phyloP scores from a whole-genome alignment of 2,113 vertebrate species.

The Callocephalon fimbriatum region DNA sequence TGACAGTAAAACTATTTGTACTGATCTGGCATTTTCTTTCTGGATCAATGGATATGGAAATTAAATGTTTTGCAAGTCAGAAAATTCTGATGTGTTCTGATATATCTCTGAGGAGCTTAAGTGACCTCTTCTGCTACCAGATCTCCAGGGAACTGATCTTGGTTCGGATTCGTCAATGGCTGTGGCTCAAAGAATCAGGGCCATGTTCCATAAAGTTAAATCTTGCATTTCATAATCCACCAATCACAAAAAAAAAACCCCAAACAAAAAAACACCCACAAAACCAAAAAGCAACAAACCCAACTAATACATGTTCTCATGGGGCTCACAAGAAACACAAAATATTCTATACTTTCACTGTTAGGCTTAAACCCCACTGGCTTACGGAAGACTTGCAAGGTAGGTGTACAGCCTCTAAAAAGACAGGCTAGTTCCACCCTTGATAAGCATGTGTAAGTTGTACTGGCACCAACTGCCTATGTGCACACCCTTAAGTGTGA shows the following conservation, averaged over 20 bases:
- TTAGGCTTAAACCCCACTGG: not conserved
- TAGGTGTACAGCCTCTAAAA: not conserved
- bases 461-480: not conserved
- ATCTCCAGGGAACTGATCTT: not conserved
- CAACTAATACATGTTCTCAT: not conserved
- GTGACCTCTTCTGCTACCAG: not conserved
- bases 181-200: not conserved
- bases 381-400: not conserved
- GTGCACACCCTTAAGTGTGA: not conserved
- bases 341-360: not conserved
- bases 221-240: not conserved
- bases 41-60: not conserved
- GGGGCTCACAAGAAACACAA: not conserved
- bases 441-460: not conserved
- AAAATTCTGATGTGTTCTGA: not conserved
- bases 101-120: not conserved
- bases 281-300: not conserved
- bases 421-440: not conserved
- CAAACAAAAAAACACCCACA: not conserved
- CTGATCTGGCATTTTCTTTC: not conserved
- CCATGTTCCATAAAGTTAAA: not conserved
- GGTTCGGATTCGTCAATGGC: not conserved
- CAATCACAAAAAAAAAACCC: not conserved
- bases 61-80: not conserved
- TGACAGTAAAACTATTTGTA: not conserved